These are phyloP conservation scores for Capitulum mitella DNA, from an alignment of 2,888 invertebrate genomes.

Conservation along the genomic window DNA sequence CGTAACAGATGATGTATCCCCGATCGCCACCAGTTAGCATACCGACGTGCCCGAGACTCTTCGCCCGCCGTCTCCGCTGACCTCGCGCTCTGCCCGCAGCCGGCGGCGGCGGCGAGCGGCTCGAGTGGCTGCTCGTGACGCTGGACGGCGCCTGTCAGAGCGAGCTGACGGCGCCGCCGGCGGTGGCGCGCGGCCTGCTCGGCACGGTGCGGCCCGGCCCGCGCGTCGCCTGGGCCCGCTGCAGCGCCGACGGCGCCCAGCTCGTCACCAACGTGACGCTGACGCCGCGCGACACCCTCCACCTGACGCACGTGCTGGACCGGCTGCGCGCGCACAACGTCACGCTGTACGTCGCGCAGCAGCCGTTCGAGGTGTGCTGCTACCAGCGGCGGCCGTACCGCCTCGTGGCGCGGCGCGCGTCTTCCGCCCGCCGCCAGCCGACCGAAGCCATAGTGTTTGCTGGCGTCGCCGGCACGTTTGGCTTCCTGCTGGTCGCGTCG, in stretches of 20 bases:
- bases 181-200: neutral
- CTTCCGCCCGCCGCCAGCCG: neutral
- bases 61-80: no score
- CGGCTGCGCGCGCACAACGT: neutral
- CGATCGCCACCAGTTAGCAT: no score
- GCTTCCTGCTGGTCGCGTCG: neutral
- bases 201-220: neutral
- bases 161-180: neutral
- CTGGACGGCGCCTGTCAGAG: neutral
- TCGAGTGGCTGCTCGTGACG: constrained; percentile 1
- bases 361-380: neutral
- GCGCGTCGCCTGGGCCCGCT: neutral
- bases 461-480: neutral
- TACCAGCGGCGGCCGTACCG: neutral
- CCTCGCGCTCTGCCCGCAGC: neutral
- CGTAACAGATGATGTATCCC: no score
- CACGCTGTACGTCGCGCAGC: neutral
- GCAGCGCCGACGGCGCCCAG: neutral
- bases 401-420: neutral
- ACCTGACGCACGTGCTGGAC: constrained; percentile 1
- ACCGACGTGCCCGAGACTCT: no score
- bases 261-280: neutral
- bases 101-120: neutral
- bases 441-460: neutral
- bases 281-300: neutral